A percentile compares a stretch with the other conserved stretches of the same genome.
These are phyloP conservation scores for Stichopus horrens DNA, from an alignment of 53 echinoderm and acorn worm species.

Conservation along the genomic window DNA sequence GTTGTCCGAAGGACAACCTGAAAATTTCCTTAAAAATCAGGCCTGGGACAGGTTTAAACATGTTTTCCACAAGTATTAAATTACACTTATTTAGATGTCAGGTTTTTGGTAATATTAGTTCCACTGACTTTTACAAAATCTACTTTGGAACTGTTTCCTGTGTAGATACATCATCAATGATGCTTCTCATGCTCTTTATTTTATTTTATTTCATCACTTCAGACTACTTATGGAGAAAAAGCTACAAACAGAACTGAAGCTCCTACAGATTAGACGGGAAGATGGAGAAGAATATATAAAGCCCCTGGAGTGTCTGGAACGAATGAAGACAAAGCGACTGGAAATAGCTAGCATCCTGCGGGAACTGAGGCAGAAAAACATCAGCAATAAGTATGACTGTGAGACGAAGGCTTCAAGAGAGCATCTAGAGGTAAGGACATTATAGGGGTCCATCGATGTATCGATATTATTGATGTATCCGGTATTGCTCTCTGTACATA, in stretches of 20 bases:
- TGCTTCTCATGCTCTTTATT: too few species aligned
- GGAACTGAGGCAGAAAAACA: conserved; percentile 87
- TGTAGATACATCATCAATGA: too few species aligned
- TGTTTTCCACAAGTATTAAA: too few species aligned
- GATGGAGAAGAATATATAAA: conserved; percentile 78
- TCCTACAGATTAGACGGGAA: conserved; percentile 71
- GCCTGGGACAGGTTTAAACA: too few species aligned
- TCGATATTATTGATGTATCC: too few species aligned
- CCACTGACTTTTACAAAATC: too few species aligned
- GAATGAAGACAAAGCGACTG: conserved; percentile 69
- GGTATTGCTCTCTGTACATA: too few species aligned
- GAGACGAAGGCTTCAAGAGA: conserved; percentile 89
- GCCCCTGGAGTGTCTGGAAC: conserved; percentile 74
- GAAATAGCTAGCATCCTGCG: conserved; percentile 79
- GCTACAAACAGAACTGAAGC: conserved; percentile 77
- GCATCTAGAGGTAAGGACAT: conserved; percentile 74
- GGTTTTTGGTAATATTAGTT: too few species aligned
- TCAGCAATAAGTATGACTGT: conserved; percentile 89
- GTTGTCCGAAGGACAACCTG: too few species aligned
- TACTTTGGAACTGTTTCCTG: too few species aligned
- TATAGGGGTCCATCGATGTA: background rate
- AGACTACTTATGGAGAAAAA: conserved; percentile 81
- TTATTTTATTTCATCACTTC: background rate
- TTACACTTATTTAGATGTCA: too few species aligned
- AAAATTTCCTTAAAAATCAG: too few species aligned